Evolutionary conservation across 2,113 vertebrate genomes (phyloP).

Genomic region (Clarias batrachus): DNA sequence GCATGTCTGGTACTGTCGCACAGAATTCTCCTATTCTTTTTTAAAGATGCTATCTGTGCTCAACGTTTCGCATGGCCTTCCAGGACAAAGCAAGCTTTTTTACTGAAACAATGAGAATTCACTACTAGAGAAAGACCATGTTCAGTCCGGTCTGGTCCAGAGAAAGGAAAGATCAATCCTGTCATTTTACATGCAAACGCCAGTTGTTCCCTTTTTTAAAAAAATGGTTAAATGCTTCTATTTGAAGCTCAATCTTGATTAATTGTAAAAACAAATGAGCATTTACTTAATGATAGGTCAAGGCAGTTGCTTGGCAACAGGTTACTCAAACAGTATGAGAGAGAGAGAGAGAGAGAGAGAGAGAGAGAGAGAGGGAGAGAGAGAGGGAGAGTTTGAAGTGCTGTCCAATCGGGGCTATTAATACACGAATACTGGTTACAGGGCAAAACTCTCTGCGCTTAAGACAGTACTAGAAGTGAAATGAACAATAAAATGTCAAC

Average conservation of each 20-base stretch:
- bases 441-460: conserved; percentile 37
- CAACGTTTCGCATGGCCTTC: background rate
- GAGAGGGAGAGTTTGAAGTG: conserved; percentile 36
- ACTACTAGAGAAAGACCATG: conserved; percentile 1
- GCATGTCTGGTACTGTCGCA: background rate
- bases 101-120: conserved; percentile 4
- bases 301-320: conserved; percentile 72
- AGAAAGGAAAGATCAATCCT: conserved; percentile 14
- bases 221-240: background rate
- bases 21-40: conserved; percentile 13
- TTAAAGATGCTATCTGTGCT: background rate
- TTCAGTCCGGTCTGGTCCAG: conserved; percentile 1
- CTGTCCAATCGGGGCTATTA: conserved; percentile 57
- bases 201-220: background rate
- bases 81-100: background rate
- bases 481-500: background rate
- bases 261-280: conserved; percentile 59
- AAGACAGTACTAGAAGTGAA: background rate
- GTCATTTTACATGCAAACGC: conserved; percentile 26
- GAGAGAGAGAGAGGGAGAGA: conserved; percentile 4
- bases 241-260: conserved; percentile 52
- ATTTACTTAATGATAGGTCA: conserved; percentile 62
- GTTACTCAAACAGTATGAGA: conserved; percentile 57
- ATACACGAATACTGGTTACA: conserved; percentile 53
- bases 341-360: conserved; percentile 5